Conservation (phyloP, 2,113 vertebrate species). For the Ia io region DNA sequence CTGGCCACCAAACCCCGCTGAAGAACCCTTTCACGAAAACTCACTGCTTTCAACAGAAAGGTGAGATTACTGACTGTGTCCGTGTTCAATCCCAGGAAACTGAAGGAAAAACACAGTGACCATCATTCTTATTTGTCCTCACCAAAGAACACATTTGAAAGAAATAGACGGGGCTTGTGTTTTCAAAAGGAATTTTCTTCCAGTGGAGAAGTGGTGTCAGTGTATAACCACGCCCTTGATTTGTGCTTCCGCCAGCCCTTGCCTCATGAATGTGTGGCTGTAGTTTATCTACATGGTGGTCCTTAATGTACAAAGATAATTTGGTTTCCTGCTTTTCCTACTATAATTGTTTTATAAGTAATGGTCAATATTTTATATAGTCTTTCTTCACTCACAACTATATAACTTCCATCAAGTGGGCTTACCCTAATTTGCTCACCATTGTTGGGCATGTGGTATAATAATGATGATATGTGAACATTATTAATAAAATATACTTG, state of each 20-base stretch:
- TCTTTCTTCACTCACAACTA: slow-evolving; percentile 5
- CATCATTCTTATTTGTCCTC: background rate
- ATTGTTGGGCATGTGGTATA: background rate
- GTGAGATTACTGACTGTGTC: slow-evolving; percentile 69
- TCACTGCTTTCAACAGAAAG: slow-evolving; percentile 80
- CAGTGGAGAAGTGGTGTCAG: background rate
- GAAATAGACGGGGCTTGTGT: background rate
- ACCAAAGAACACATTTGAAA: background rate
- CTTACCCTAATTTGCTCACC: background rate
- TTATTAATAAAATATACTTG: background rate
- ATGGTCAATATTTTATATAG: background rate
- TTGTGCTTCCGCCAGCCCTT: background rate
- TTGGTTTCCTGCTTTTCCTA: background rate
- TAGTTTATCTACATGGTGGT: background rate
- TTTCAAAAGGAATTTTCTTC: background rate
- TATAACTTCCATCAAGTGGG: background rate
- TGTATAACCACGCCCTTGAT: fast-evolving
- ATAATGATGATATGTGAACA: background rate
- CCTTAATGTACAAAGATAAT: background rate
- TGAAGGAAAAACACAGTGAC: slow-evolving; percentile 25
- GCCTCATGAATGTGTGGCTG: background rate
- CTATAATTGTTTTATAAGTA: background rate
- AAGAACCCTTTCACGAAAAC: slow-evolving; percentile 78
- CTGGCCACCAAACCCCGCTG: slow-evolving; percentile 75
- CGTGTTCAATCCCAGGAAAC: slow-evolving; percentile 74